Evolutionary conservation across 1,140 invertebrate genomes (phyloP), one percentile per base, ranked within the genome.

Genomic region (Theocolax elegans): DNA sequence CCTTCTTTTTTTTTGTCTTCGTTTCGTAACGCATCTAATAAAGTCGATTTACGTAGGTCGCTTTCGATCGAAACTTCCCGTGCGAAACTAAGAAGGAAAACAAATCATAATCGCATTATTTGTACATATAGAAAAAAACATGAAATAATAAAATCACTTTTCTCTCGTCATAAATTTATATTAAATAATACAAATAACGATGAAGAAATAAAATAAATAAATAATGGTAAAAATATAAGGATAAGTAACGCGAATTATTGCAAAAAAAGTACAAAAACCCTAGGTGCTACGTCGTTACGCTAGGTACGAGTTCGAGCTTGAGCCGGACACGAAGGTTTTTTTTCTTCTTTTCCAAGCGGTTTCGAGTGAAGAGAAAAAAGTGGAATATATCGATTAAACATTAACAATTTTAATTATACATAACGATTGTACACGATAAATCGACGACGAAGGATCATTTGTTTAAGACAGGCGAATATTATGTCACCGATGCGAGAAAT

Each of bases 271-370:
- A 85, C 83, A 85, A 85, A 83, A 83, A 84, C 80, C 83, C 83
- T 85, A 86, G 84, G 83, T 86, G 84, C 84, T 86, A 85, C 80
- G 80, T 84, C 81, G 77, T 86, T 84, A 84, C 74, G 79, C 79
- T 85, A 84, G 81, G 77, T 83, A 81, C 75, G 71, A 74, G 74
- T 78, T 72, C 74, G 78, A 78, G 70, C 73, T 76, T 72, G 71
- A 76, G 73, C 74, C 75, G 56, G 9, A 72, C 69, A 56, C 44
- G 72, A 66, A 67, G 78, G 74, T 74, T 71, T 76, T 74, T 76
- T 76, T 77, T 77, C 77, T 67, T 71, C 75, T 74, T 76, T 76
- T 77, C 77, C 77, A 67, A 80, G 53, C 76, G 75, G 71, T 68
- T 81, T 35, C 4, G 10, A 35, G 10, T 35, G 10, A 4, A 35